These are phyloP conservation scores for Austrofundulus limnaeus DNA, from an alignment of 2,113 vertebrate species.

Conservation along the genomic window DNA sequence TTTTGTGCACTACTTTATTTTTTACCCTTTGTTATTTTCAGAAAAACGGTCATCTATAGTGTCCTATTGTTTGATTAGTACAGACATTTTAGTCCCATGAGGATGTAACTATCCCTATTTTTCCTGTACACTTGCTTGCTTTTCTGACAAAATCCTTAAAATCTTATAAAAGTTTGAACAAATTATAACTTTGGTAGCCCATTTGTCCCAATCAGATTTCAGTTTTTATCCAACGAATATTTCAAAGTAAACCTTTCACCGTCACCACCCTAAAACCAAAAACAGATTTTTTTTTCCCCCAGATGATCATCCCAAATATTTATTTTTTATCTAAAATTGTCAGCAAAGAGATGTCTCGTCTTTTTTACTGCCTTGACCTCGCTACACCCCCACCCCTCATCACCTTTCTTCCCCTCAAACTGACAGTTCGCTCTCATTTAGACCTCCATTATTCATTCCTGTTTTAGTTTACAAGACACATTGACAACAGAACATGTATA, in stretches of 20 bases:
- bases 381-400: slow-evolving; percentile 39
- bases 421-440: slow-evolving; percentile 76
- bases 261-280: slow-evolving; percentile 73
- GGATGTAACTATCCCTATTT: slow-evolving; percentile 12
- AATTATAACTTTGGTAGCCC: background rate
- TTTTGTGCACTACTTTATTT: background rate
- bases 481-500: slow-evolving; percentile 70
- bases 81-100: slow-evolving; percentile 9
- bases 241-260: slow-evolving; percentile 42
- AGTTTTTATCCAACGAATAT: slow-evolving; percentile 28
- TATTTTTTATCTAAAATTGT: slow-evolving; percentile 37
- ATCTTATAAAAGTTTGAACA: background rate
- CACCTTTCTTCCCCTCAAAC: slow-evolving; percentile 46
- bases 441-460: slow-evolving; percentile 72
- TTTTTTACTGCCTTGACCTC: slow-evolving; percentile 55
- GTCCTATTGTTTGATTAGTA: background rate
- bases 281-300: slow-evolving; percentile 58
- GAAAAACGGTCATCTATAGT: slow-evolving; percentile 1
- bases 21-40: slow-evolving; percentile 15
- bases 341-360: slow-evolving; percentile 24
- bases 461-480: slow-evolving; percentile 72
- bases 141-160: slow-evolving; percentile 22
- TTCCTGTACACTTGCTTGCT: slow-evolving; percentile 4
- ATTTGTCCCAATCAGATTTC: slow-evolving; percentile 22
- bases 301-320: slow-evolving; percentile 18